Conservation (phyloP, 2,888 invertebrate species). For the Netelia inedita region DNA sequence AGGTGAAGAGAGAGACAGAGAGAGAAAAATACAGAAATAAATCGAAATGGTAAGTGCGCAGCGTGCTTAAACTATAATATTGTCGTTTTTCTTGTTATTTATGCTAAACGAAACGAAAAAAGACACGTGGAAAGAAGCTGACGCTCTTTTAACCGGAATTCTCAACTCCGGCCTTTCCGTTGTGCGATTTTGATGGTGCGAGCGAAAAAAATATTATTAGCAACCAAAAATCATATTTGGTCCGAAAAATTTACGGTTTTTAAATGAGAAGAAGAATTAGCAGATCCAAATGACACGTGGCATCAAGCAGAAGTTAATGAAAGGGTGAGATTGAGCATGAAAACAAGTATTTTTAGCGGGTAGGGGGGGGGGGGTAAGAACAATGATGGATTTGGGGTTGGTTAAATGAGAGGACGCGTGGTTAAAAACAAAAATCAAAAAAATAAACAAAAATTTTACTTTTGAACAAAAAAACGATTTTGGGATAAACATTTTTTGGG, state of each 20-base stretch:
- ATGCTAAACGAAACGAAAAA: slow-evolving; percentile 26
- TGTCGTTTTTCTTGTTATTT: slow-evolving; percentile 19
- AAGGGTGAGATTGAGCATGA: background rate
- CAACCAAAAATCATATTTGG: slow-evolving; percentile 33
- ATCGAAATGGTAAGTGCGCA: slow-evolving; percentile 53
- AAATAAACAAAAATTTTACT: background rate
- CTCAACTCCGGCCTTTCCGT: slow-evolving; percentile 42
- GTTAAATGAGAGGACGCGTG: no score
- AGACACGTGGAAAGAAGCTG: slow-evolving; percentile 55
- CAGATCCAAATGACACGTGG: slow-evolving; percentile 68
- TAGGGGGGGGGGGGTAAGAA: background rate
- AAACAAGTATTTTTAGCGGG: slow-evolving; percentile 7
- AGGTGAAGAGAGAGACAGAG: slow-evolving; percentile 35
- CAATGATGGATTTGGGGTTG: background rate
- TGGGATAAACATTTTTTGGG: slow-evolving; percentile 53
- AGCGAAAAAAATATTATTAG: slow-evolving; percentile 48
- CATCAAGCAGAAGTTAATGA: slow-evolving; percentile 65
- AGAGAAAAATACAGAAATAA: slow-evolving; percentile 22
- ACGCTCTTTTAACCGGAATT: slow-evolving; percentile 49
- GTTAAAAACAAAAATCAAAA: background rate
- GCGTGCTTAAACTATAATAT: slow-evolving; percentile 60
- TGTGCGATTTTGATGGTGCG: slow-evolving; percentile 55
- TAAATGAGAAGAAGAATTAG: slow-evolving; percentile 40
- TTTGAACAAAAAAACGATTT: background rate
- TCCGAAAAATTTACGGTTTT: slow-evolving; percentile 13